Evolutionary conservation across 2,888 invertebrate species (phyloP).

Genomic region (Allolobophora icterica): DNA sequence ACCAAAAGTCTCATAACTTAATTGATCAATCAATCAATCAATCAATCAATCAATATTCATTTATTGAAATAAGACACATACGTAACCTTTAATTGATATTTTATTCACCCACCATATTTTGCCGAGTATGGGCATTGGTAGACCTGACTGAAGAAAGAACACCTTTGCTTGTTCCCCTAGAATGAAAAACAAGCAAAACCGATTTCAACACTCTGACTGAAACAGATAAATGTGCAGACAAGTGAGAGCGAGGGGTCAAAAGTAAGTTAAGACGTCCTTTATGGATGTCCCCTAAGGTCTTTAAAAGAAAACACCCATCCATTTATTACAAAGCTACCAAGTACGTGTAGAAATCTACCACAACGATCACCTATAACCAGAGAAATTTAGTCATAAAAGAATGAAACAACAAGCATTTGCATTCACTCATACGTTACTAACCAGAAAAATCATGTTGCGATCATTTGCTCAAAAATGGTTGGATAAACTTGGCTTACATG

Average conservation of each 20-base stretch:
- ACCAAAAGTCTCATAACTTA: background rate
- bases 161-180: slow-evolving; percentile 63
- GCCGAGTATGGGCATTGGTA: slow-evolving; percentile 61
- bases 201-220: background rate
- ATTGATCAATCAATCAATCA: too few species aligned
- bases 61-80: too few species aligned
- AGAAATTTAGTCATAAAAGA: background rate
- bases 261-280: too few species aligned
- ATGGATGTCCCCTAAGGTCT: too few species aligned
- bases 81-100: too few species aligned
- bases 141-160: slow-evolving; percentile 64
- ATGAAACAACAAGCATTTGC: background rate
- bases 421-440: background rate
- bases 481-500: background rate
- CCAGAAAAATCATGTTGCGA: background rate
- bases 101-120: slow-evolving; percentile 63
- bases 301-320: too few species aligned
- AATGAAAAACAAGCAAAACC: slow-evolving; percentile 34
- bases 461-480: background rate
- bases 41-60: too few species aligned
- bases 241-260: too few species aligned
- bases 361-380: background rate
- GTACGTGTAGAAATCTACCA: background rate
- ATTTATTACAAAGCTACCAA: background rate
- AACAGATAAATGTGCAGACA: too few species aligned